Conservation (phyloP, 2,888 invertebrate genomes). For the Onthophagus sagittarius region DNA sequence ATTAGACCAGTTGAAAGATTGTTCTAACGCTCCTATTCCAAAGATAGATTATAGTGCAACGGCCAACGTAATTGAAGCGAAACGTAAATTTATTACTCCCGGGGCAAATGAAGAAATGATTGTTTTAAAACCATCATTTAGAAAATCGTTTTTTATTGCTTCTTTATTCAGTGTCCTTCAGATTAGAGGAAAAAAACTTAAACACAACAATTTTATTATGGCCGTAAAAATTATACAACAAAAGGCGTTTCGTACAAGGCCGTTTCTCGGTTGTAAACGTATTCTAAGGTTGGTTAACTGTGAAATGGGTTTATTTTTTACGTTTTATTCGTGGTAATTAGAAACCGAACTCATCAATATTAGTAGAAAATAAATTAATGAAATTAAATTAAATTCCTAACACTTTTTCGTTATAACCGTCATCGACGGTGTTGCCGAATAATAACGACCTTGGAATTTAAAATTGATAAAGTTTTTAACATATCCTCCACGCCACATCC, state of each 20-base stretch:
- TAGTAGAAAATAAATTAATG: too few relatives aligned
- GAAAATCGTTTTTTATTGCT: too few relatives aligned
- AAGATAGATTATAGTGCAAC: not conserved
- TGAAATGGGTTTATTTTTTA: too few relatives aligned
- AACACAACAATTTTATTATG: not conserved
- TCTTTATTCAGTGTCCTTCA: not conserved
- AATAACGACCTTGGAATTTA: not conserved
- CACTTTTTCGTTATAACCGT: too few relatives aligned
- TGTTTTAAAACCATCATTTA: too few relatives aligned
- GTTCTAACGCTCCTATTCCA: not conserved
- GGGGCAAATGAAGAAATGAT: not conserved
- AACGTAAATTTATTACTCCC: not conserved
- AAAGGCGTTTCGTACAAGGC: constrained; percentile 8
- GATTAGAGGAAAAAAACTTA: not conserved
- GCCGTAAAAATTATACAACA: constrained; percentile 8
- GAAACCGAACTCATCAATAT: too few relatives aligned
- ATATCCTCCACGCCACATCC: not conserved
- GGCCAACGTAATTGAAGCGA: not conserved
- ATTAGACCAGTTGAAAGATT: not conserved
- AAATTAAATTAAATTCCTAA: too few relatives aligned
- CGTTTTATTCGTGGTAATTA: too few relatives aligned
- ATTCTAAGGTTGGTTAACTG: too few relatives aligned
- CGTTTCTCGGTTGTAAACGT: not conserved
- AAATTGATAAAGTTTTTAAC: not conserved
- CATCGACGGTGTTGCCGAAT: not conserved